These are phyloP conservation scores for Pampus argenteus DNA, from an alignment of 2,797 vertebrate genomes.

Conservation along the genomic window DNA sequence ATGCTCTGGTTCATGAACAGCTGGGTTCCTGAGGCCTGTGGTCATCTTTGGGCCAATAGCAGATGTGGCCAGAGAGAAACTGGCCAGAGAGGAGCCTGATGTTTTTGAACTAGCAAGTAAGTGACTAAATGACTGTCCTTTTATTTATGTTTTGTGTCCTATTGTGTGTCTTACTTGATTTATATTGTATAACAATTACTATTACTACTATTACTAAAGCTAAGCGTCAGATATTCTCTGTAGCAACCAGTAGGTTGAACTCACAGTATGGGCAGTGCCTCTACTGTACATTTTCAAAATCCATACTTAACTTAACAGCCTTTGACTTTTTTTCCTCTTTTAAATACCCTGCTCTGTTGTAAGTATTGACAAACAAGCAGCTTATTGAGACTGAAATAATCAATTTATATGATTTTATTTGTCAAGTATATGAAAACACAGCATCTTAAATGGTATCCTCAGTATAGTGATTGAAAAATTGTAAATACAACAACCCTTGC, in stretches of 20 bases:
- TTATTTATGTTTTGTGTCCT: conserved; percentile 2
- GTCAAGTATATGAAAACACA: not conserved
- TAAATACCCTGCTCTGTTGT: not conserved
- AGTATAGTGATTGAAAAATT: not conserved
- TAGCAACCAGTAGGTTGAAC: conserved; percentile 1
- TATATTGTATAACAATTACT: not conserved
- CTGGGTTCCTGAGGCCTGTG: conserved; percentile 97
- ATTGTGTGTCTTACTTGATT: conserved; percentile 11
- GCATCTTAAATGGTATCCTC: not conserved
- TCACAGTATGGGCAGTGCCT: conserved; percentile 2
- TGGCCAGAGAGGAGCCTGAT: conserved; percentile 95
- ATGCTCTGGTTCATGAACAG: conserved; percentile 72
- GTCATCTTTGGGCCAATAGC: conserved; percentile 98
- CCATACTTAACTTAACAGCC: not conserved
- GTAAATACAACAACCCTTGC: not conserved
- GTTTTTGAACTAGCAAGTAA: conserved; percentile 97
- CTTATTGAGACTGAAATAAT: conserved; percentile 2
- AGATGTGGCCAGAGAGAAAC: conserved; percentile 94
- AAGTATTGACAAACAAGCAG: not conserved
- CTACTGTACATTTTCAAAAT: not conserved
- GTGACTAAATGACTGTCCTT: conserved; percentile 61
- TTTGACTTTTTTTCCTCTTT: not conserved
- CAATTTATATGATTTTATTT: not conserved
- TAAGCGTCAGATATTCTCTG: conserved; percentile 21
- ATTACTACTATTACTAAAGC: conserved; percentile 17